These are phyloP conservation scores for Sula dactylatra DNA, from an alignment of 2,113 vertebrate genomes.

Conservation along the genomic window DNA sequence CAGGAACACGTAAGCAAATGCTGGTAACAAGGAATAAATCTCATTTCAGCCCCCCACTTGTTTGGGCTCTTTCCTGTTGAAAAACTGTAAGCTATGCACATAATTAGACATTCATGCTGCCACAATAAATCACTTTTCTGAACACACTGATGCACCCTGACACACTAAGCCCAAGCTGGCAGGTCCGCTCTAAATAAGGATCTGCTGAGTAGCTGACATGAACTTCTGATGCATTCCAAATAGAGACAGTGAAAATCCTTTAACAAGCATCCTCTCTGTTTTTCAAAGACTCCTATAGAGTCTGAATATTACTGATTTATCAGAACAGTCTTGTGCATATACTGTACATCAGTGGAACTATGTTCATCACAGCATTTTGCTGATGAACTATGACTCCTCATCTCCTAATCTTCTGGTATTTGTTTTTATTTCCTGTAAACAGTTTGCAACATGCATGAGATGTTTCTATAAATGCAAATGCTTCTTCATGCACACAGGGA, in stretches of 20 bases:
- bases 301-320: slow-evolving; percentile 33
- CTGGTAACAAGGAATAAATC: neutral
- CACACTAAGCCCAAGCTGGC: slow-evolving; percentile 48
- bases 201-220: slow-evolving; percentile 61
- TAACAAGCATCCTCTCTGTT: slow-evolving; percentile 34
- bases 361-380: neutral
- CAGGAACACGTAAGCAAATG: slow-evolving; percentile 5
- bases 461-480: neutral
- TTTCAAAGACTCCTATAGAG: slow-evolving; percentile 12
- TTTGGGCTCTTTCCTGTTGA: slow-evolving; percentile 36
- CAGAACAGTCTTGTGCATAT: neutral
- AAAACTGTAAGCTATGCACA: slow-evolving; percentile 57
- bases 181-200: slow-evolving; percentile 58
- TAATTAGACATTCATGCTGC: slow-evolving; percentile 68
- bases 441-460: neutral
- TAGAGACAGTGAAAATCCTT: slow-evolving; percentile 1
- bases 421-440: neutral
- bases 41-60: slow-evolving; percentile 36
- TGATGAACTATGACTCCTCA: neutral
- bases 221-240: slow-evolving; percentile 69
- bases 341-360: neutral
- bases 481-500: neutral
- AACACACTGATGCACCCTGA: slow-evolving; percentile 66
- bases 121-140: slow-evolving; percentile 68
- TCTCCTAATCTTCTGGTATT: neutral